These are phyloP conservation scores for Galleria mellonella DNA, from an alignment of 1,140 invertebrate genomes.

Conservation along the genomic window DNA sequence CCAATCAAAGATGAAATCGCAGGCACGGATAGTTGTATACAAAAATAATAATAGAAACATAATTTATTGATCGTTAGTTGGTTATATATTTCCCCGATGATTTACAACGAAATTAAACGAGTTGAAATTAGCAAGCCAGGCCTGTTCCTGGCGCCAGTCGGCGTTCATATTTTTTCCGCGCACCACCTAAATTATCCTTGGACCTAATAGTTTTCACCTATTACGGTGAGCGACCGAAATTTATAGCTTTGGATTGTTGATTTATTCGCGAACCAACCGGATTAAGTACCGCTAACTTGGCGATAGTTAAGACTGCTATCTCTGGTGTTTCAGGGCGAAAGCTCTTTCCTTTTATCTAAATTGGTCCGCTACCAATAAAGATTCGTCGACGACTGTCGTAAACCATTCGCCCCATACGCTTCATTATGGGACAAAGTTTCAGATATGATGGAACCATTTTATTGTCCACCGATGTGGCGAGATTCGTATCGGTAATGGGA, in stretches of 20 bases:
- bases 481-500: constrained; percentile 68
- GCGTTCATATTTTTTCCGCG: constrained; percentile 60
- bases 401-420: constrained; percentile 72
- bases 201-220: constrained; percentile 73
- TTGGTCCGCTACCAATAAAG: constrained; percentile 73
- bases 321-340: constrained; percentile 66
- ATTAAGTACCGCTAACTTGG: constrained; percentile 73
- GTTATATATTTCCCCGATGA: no score
- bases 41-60: no score
- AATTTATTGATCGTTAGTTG: no score
- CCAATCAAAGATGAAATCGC: no score
- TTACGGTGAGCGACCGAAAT: constrained; percentile 60
- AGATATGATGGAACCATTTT: constrained; percentile 73
- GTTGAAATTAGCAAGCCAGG: constrained; percentile 19
- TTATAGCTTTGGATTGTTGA: constrained; percentile 70
- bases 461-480: constrained; percentile 71
- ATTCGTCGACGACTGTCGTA: constrained; percentile 69
- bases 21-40: no score
- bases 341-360: constrained; percentile 74
- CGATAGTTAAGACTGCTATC: constrained; percentile 73
- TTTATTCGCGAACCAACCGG: constrained; percentile 62
- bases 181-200: constrained; percentile 55
- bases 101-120: not conserved
- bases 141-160: constrained; percentile 24
- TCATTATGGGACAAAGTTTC: constrained; percentile 73